Base-by-base conservation (phyloP, 1,140 invertebrate species). In the Pararge aegeria region DNA sequence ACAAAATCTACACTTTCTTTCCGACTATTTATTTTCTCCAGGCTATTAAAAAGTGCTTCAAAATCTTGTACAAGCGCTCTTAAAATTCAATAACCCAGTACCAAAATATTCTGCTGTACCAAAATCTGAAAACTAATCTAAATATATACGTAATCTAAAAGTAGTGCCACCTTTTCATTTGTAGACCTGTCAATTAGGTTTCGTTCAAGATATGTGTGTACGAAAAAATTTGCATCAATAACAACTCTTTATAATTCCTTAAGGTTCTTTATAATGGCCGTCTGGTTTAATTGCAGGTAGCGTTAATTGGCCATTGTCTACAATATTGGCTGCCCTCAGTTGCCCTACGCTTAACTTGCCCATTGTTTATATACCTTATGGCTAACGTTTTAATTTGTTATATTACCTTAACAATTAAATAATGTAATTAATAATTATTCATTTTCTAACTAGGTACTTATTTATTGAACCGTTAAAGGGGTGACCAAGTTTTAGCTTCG, bases 301-400 rank as follows among this genome's bases (percentile, higher is more conserved):
- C 84, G 81, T 87, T 87, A 87, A 87, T 87, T 87, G 83, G 80
- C 80, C 66, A 87, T 87, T 87, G 82, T 87, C 74, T 75, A 68
- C 54, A 70, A 77, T 83, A 83, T 83, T 81, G 76, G 64, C 68
- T 76, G 76, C 66, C 77, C 80, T 74, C 34, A 60, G 51, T 55
- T 72, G 79, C 70, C 78, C 79, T 68, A 52, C 55, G 55, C 52
- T 73, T 80, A 70, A 81, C 75, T 78, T 73, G 65, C 60, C 70
- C 61, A 74, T 80, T 78, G 73, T 80, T 75, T 30, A 59, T 62
- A 55, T 66, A 53, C 64, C 57, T 57, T 66, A 59, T 34, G 53
- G 55, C 27, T 44, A 54, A 66, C 57, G 64, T 58, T 61, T 66
- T 61, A 66, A 66, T 66, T 60, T 62, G 37, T 38, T 49, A 10